Base-by-base conservation (phyloP, 2,888 invertebrate genomes). In the Stenurella melanura region DNA sequence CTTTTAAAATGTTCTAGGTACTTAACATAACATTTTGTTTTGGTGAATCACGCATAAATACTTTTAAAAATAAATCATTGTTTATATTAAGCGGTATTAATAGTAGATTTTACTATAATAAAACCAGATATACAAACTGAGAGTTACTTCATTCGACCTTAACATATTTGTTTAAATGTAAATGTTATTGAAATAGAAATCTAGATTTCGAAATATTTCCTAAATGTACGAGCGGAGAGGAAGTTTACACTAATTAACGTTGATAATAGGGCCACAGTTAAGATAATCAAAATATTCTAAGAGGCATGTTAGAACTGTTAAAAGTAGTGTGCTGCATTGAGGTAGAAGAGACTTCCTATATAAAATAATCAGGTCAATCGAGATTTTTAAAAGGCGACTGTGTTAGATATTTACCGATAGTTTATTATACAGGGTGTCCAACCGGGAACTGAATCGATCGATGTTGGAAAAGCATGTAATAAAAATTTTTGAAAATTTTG, bases 31-130 rank as follows among this genome's bases (percentile, higher is more conserved):
- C 50, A 63, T 72, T 63, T 72, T 54, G 72, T 63, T 72, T 63
- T 50, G 50, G 69, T 77, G 77, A 77, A 67, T 77, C 77, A 77
- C 18, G 72, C 50, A 66, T 54, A 30, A 60, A 77, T 77, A 67
- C 72, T 70, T 69, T 77, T 58, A 66, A 69, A 73, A 66, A 77
- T 77, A 77, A 77, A 77, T 70, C 67, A 60, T 57, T 77, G 77
- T 77, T 77, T 77, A 77, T 60, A 71, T 74, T 74, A 66, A 54
- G 70, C 18, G 77, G 70, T 77, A 77, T 77, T 74, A 74, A 74
- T 77, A 77, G 77, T 69, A 50, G 67, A 71, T 74, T 74, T 64
- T 66, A 58, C 74, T 74, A 77, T 73, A 76, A 76, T 73, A 73
- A 76, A 74, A 74, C 38, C 17, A 54, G 57, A 66, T 74, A 60